Percentiles rank a stretch among this genome's conserved stretches.
These are phyloP conservation scores for Salticus scenicus DNA, from an alignment of 2,888 invertebrate genomes.

Conservation along the genomic window DNA sequence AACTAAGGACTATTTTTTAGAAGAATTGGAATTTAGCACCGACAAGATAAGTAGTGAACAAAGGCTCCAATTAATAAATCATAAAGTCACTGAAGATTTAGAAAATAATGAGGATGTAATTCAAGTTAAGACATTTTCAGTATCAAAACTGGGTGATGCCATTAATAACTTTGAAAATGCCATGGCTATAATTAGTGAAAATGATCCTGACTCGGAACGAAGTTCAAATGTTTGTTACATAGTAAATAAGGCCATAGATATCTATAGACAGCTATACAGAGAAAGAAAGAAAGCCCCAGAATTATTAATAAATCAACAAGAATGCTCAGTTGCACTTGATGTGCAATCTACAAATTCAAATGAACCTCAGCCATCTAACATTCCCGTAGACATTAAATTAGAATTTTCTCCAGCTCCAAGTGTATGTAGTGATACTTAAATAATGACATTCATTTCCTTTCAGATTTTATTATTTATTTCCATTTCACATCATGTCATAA, in stretches of 20 bases:
- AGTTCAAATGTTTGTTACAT: background rate
- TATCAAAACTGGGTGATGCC: background rate
- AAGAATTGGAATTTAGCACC: background rate
- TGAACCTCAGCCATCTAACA: background rate
- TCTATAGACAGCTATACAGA: conserved; percentile 27
- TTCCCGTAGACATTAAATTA: background rate
- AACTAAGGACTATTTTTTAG: background rate
- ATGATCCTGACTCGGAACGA: conserved; percentile 31
- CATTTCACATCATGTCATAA: no score
- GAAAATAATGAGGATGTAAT: conserved; percentile 10
- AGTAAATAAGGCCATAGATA: background rate
- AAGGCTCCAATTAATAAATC: conserved; percentile 2
- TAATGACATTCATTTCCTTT: no score
- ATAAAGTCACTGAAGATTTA: conserved; percentile 2
- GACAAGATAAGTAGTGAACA: conserved; percentile 13
- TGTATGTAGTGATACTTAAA: background rate
- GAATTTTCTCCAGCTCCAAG: background rate
- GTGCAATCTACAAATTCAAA: background rate
- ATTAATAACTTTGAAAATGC: conserved; percentile 15
- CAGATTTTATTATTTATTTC: no score
- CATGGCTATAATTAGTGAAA: conserved; percentile 13
- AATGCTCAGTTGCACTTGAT: background rate
- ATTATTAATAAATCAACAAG: background rate
- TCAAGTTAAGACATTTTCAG: background rate
- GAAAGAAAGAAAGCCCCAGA: conserved; percentile 15